Evolutionary conservation across 2,113 vertebrate species (phyloP).

Genomic region (Chloroceryle aenea): DNA sequence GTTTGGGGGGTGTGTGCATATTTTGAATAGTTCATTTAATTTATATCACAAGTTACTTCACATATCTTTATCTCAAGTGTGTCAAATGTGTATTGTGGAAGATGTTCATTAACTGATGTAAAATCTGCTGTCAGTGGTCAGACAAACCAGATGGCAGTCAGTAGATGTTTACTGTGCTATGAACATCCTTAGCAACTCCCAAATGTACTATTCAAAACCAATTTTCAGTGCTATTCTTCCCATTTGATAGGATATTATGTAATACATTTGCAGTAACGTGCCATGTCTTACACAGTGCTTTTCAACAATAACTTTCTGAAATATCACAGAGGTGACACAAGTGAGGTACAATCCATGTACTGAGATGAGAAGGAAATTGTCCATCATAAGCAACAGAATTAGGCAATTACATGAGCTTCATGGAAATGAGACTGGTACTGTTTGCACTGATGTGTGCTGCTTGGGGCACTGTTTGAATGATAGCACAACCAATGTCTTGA

Average conservation of each 20-base stretch:
- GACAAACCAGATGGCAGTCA: background rate
- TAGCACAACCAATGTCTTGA: background rate
- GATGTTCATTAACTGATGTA: background rate
- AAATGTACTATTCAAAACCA: background rate
- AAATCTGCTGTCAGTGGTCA: background rate
- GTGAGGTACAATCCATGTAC: background rate
- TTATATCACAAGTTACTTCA: background rate
- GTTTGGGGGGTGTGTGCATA: background rate
- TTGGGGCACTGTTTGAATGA: background rate
- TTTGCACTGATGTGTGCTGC: background rate
- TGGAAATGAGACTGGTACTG: background rate
- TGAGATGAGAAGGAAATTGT: background rate
- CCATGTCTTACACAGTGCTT: background rate
- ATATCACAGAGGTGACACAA: rapidly evolving
- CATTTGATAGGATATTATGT: background rate
- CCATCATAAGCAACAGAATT: background rate
- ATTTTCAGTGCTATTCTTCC: background rate
- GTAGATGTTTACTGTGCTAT: background rate
- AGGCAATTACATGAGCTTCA: background rate
- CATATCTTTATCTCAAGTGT: background rate
- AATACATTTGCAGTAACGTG: rapidly evolving
- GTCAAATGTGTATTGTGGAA: background rate
- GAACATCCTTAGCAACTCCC: background rate
- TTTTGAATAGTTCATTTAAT: background rate
- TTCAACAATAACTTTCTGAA: background rate